Conservation (phyloP, 2,797 vertebrate genomes). For the Urocyon cinereoargenteus region DNA sequence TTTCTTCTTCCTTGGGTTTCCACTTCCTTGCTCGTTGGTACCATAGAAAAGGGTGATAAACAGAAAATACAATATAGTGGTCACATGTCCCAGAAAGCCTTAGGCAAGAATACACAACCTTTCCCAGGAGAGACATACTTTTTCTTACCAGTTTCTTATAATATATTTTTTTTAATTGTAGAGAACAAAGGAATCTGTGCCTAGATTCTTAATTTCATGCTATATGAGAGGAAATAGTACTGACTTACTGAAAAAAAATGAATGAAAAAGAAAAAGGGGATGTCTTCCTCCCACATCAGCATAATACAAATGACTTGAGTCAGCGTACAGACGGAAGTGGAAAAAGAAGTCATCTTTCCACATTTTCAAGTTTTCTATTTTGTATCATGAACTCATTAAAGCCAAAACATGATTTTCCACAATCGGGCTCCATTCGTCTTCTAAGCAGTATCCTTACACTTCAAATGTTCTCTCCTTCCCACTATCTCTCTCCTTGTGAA, state of each 20-base stretch:
- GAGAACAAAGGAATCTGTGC: background rate
- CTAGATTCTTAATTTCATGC: background rate
- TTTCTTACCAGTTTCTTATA: background rate
- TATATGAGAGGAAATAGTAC: background rate
- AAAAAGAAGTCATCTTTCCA: background rate
- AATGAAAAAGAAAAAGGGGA: background rate
- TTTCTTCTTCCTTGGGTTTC: background rate
- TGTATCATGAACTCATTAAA: background rate
- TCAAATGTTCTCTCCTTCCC: background rate
- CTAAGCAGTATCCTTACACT: background rate
- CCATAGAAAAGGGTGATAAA: background rate
- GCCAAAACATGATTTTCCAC: background rate
- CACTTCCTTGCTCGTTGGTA: background rate
- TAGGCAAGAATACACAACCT: background rate
- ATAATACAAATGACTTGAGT: background rate
- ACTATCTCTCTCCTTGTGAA: background rate
- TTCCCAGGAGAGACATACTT: background rate
- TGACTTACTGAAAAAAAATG: background rate
- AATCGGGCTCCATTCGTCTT: background rate
- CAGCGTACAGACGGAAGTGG: background rate
- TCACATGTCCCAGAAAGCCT: background rate
- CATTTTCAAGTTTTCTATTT: background rate
- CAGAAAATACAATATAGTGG: background rate
- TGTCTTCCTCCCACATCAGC: accelerated
- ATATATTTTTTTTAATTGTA: background rate